Percentiles rank a stretch among this genome's conserved stretches.
Conservation (phyloP, 2,888 invertebrate species). For the Chirona hameri region DNA sequence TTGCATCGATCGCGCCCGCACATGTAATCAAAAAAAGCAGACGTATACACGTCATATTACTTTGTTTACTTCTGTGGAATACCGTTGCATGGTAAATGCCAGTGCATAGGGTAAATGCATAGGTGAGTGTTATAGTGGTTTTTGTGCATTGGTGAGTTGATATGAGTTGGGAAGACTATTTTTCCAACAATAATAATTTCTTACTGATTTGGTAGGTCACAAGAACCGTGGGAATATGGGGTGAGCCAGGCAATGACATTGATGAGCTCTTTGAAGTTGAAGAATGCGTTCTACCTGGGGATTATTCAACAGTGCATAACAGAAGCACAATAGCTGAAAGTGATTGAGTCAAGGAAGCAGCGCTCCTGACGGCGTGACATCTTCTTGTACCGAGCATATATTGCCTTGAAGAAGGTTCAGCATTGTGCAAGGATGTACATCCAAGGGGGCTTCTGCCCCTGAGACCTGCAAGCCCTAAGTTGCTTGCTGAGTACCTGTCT, state of each 20-base stretch:
- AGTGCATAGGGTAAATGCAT: too few species aligned
- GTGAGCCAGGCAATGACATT: slow-evolving; percentile 55
- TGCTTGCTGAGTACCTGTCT: slow-evolving; percentile 83
- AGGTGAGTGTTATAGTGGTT: too few species aligned
- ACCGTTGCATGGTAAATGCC: too few species aligned
- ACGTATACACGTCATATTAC: too few species aligned
- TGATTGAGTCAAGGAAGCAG: slow-evolving; percentile 65
- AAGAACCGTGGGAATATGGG: neutral
- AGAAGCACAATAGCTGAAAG: slow-evolving; percentile 83
- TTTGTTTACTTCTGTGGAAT: too few species aligned
- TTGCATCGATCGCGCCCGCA: slow-evolving; percentile 37
- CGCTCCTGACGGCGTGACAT: slow-evolving; percentile 74
- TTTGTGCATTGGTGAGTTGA: too few species aligned
- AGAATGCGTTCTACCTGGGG: slow-evolving; percentile 93
- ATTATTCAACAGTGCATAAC: slow-evolving; percentile 94
- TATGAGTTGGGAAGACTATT: too few species aligned
- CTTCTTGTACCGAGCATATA: slow-evolving; percentile 82
- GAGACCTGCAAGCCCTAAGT: slow-evolving; percentile 79
- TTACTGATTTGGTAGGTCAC: too few species aligned
- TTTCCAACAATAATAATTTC: too few species aligned
- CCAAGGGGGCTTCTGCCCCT: slow-evolving; percentile 63
- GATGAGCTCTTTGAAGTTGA: slow-evolving; percentile 94
- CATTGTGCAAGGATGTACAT: slow-evolving; percentile 89
- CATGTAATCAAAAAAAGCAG: too few species aligned
- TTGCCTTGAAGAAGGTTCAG: slow-evolving; percentile 86